Conservation (phyloP, 2,888 invertebrate species). For the Metallyticus violacea region DNA sequence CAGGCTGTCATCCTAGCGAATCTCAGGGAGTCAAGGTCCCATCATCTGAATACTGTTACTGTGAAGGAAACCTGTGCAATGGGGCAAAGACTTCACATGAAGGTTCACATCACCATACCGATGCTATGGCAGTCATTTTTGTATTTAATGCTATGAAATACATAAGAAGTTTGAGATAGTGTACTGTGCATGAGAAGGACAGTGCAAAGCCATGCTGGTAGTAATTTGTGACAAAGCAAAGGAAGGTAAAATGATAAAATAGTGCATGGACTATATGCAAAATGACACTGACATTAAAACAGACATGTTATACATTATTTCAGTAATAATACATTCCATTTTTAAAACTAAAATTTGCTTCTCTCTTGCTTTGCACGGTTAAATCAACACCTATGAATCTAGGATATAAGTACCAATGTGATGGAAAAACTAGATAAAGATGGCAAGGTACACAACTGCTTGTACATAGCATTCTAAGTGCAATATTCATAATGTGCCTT, state of each 20-base stretch:
- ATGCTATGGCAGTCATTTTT: slow-evolving; percentile 60
- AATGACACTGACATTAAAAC: neutral
- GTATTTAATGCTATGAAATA: slow-evolving; percentile 62
- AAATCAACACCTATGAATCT: neutral
- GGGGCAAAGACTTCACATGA: slow-evolving; percentile 46
- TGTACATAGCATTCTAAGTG: neutral
- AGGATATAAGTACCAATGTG: neutral
- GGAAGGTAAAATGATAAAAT: neutral
- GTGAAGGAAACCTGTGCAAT: slow-evolving; percentile 72
- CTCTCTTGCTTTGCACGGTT: neutral
- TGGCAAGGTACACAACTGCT: neutral
- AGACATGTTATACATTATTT: neutral
- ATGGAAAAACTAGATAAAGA: neutral
- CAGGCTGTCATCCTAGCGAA: slow-evolving; percentile 65
- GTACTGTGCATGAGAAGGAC: neutral
- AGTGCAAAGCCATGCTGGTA: neutral
- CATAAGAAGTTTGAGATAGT: slow-evolving; percentile 48
- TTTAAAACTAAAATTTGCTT: neutral
- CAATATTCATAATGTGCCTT: neutral
- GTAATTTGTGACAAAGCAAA: neutral
- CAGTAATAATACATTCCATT: neutral
- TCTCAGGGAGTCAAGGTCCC: slow-evolving; percentile 46
- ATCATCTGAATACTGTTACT: slow-evolving; percentile 71
- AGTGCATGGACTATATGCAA: neutral
- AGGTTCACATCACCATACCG: slow-evolving; percentile 47